phyloP scores from a whole-genome alignment of 2,797 vertebrate species.

The Gadopsis marmoratus region DNA sequence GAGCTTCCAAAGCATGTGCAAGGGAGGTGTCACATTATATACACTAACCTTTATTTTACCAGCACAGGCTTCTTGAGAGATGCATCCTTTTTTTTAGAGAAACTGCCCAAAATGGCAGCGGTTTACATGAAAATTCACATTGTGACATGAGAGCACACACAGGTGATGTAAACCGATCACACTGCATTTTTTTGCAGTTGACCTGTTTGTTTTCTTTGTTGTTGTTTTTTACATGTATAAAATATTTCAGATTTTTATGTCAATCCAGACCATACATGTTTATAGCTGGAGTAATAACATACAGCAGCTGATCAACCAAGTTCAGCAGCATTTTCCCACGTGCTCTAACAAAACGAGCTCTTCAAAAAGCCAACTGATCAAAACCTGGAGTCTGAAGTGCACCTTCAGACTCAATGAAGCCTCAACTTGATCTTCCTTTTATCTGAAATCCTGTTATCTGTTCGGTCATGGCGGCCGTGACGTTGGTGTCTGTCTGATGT shows the following conservation, averaged over 20 bases:
- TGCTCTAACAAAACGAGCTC: not conserved
- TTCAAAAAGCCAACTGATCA: not conserved
- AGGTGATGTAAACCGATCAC: not conserved
- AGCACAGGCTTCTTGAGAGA: not conserved
- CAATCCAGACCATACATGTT: not conserved
- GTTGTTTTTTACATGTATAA: too few species aligned
- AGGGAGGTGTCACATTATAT: not conserved
- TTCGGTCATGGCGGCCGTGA: too few species aligned
- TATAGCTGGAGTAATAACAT: not conserved
- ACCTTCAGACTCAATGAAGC: not conserved
- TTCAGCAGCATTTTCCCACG: not conserved
- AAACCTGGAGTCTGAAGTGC: not conserved
- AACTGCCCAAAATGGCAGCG: not conserved
- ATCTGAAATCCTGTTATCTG: not conserved
- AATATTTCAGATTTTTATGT: too few species aligned
- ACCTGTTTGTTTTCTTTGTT: too few species aligned
- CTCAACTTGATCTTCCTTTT: not conserved
- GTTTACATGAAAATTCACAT: not conserved
- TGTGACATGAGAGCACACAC: not conserved
- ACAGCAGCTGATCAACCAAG: not conserved
- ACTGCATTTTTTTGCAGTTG: too few species aligned
- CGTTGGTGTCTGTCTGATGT: not conserved
- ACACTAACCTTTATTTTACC: not conserved
- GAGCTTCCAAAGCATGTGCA: not conserved
- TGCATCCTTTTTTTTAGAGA: not conserved